These are phyloP conservation scores for Linnaemya tessellans DNA, from an alignment of 2,888 invertebrate species.

Conservation along the genomic window DNA sequence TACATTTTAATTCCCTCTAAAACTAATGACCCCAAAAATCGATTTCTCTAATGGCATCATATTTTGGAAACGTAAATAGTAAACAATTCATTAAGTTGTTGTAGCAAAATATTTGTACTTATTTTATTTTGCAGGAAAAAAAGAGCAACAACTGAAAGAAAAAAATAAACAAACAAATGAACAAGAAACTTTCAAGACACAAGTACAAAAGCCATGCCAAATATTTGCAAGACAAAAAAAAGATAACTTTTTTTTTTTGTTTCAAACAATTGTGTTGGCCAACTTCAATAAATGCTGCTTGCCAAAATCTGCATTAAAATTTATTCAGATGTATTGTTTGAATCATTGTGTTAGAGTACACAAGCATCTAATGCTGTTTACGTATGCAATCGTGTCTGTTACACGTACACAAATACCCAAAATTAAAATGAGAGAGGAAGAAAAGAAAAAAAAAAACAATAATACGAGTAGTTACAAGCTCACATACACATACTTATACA, in stretches of 20 bases:
- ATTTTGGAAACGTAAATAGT: constrained; percentile 3
- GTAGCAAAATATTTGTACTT: neutral
- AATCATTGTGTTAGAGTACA: constrained; percentile 38
- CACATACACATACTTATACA: constrained; percentile 1
- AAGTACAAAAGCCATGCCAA: constrained; percentile 50
- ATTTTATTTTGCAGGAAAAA: constrained; percentile 10
- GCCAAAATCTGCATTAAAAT: constrained; percentile 82
- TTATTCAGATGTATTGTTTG: constrained; percentile 79
- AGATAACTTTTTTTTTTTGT: constrained; percentile 8
- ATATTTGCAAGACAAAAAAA: constrained; percentile 31
- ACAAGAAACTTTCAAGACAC: constrained; percentile 47
- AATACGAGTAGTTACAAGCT: constrained; percentile 12
- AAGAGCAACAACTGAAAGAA: constrained; percentile 8
- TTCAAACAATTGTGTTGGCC: constrained; percentile 69
- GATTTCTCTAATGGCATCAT: neutral
- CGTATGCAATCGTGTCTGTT: constrained; percentile 25
- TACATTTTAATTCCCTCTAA: too few relatives aligned
- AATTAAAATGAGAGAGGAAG: neutral
- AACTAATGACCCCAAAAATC: neutral
- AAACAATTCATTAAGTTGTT: constrained; percentile 6
- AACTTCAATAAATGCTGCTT: constrained; percentile 75
- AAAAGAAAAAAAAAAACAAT: constrained; percentile 2
- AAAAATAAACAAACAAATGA: constrained; percentile 34
- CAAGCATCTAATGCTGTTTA: neutral
- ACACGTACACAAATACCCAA: constrained; percentile 35